Percentiles rank a stretch among this genome's conserved stretches.
phyloP scores from a whole-genome alignment of 2,888 invertebrate species.

The Drosophila flavopinicola region DNA sequence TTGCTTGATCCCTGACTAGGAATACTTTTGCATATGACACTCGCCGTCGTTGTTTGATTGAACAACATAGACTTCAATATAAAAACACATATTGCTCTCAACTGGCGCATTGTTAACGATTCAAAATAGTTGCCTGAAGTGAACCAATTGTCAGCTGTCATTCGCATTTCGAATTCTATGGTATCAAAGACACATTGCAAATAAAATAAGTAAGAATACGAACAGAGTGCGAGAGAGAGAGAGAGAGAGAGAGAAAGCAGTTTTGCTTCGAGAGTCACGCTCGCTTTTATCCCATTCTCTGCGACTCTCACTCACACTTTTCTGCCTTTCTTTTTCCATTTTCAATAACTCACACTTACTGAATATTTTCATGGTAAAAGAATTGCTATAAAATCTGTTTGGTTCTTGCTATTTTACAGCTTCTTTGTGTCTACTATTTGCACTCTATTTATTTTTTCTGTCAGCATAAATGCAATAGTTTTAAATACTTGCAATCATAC shows the following conservation, averaged over 20 bases:
- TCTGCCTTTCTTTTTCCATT: neutral
- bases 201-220: neutral
- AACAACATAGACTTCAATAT: neutral
- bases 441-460: no score
- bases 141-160: conserved; percentile 14
- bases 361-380: neutral
- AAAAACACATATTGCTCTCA: no score
- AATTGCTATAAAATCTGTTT: neutral
- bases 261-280: neutral
- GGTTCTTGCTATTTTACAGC: neutral
- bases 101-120: conserved; percentile 17
- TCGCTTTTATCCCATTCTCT: neutral
- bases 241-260: neutral
- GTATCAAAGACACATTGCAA: neutral
- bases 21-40: conserved; percentile 17
- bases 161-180: conserved; percentile 1
- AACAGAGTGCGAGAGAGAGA: neutral
- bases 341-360: neutral
- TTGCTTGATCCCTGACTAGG: conserved; percentile 11
- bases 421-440: neutral
- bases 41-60: conserved; percentile 1
- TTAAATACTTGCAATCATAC: no score
- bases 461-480: no score
- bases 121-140: conserved; percentile 9
- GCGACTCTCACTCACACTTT: no score